Conservation (phyloP, 1,140 invertebrate species). For the Microplitis demolitor region DNA sequence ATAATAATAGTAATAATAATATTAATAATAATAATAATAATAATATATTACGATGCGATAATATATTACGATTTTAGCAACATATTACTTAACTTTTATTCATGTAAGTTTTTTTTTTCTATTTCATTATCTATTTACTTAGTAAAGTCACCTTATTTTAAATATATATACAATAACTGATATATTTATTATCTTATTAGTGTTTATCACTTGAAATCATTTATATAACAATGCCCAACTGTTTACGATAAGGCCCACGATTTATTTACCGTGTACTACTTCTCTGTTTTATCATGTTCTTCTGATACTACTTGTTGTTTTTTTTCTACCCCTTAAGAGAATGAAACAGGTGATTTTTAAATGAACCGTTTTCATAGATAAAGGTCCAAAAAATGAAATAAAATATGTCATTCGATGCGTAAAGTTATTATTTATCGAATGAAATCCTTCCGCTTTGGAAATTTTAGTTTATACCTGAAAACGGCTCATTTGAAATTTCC, state of each 20-base stretch:
- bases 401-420: no score
- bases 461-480: no score
- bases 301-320: constrained; percentile 7
- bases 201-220: constrained; percentile 51
- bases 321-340: constrained; percentile 3
- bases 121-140: constrained; percentile 12
- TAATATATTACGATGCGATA: constrained; percentile 59
- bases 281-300: neutral
- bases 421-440: no score
- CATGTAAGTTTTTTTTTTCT: constrained; percentile 11
- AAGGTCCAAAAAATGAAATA: no score
- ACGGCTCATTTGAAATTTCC: no score
- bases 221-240: constrained; percentile 60
- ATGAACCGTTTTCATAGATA: no score
- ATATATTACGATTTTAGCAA: constrained; percentile 54
- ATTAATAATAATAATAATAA: constrained; percentile 16
- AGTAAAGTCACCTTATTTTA: neutral
- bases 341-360: no score
- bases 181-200: constrained; percentile 48
- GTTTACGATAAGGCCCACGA: constrained; percentile 60
- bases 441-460: no score
- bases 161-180: constrained; percentile 28
- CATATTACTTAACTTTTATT: constrained; percentile 29
- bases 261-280: constrained; percentile 35
- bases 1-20: no score